Percentiles rank a stretch among this genome's conserved stretches.
Evolutionary conservation across 2,113 vertebrate species (phyloP).

Genomic region (Oryzias javanicus): DNA sequence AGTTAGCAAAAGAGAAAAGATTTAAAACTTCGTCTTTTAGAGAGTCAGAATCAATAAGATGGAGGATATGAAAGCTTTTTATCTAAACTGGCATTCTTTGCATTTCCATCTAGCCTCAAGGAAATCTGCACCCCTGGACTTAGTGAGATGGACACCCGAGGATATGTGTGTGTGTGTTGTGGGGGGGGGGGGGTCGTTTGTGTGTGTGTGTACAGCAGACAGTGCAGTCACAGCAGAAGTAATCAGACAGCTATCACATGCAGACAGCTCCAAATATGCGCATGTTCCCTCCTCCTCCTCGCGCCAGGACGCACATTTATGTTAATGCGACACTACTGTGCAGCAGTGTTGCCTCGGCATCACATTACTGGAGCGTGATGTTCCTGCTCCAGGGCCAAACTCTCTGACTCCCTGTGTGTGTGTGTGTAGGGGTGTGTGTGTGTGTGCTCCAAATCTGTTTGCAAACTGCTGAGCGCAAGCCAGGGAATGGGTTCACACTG

Average conservation of each 20-base stretch:
- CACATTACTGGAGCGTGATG: conserved; percentile 76
- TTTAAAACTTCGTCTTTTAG: too few relatives aligned
- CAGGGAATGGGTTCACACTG: conserved; percentile 67
- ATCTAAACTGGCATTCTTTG: conserved; percentile 1
- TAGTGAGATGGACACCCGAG: conserved; percentile 3
- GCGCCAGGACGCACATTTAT: conserved; percentile 52
- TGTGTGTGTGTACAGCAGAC: neutral
- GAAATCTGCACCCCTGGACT: conserved; percentile 5
- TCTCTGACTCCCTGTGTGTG: conserved; percentile 37
- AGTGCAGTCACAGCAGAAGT: conserved; percentile 4
- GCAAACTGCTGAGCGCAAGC: conserved; percentile 72
- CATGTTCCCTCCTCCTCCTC: conserved; percentile 26
- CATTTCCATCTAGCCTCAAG: neutral
- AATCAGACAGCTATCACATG: conserved; percentile 48
- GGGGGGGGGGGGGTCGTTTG: neutral
- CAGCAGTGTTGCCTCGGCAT: conserved; percentile 58
- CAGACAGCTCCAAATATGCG: conserved; percentile 29
- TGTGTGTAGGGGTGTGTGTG: conserved; percentile 21
- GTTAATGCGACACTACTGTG: conserved; percentile 59
- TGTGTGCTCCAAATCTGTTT: conserved; percentile 61
- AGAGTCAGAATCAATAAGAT: too few relatives aligned
- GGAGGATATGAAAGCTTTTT: neutral
- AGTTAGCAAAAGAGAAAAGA: too few relatives aligned
- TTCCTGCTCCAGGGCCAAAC: conserved; percentile 69
- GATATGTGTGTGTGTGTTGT: conserved; percentile 7